Evolutionary conservation across 2,888 invertebrate species (phyloP).

Genomic region (Troides aeacus): DNA sequence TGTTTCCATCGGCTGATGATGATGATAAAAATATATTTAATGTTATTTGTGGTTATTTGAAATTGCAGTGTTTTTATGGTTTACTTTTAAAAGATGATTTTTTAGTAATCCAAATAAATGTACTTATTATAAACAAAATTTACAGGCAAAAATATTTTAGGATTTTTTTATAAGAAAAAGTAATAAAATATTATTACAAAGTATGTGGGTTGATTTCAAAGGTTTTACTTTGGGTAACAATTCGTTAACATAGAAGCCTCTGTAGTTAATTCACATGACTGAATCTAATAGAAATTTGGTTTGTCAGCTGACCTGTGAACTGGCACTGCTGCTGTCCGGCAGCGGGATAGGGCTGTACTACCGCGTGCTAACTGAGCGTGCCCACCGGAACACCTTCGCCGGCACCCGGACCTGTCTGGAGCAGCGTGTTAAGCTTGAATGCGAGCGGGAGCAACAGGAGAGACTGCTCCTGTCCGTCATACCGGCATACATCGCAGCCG

Average conservation of each 20-base stretch:
- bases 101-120: too few relatives aligned
- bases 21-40: too few relatives aligned
- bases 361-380: conserved; percentile 91
- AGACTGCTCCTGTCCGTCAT: conserved; percentile 94
- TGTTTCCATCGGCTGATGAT: too few relatives aligned
- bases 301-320: conserved; percentile 86
- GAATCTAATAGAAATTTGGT: background rate
- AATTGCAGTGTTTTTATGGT: too few relatives aligned
- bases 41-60: too few relatives aligned
- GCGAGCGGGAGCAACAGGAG: conserved; percentile 96
- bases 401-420: conserved; percentile 95
- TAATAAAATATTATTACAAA: too few relatives aligned
- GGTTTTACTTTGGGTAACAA: background rate
- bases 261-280: background rate
- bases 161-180: too few relatives aligned
- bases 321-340: conserved; percentile 87
- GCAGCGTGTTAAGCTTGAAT: conserved; percentile 94
- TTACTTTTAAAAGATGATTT: too few relatives aligned
- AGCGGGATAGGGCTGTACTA: conserved; percentile 93
- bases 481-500: conserved; percentile 96
- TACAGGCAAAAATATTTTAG: too few relatives aligned
- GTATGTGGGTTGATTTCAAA: background rate
- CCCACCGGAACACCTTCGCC: conserved; percentile 92
- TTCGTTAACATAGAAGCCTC: too few relatives aligned
- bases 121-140: too few relatives aligned